Evolutionary conservation across 2,797 vertebrate species (phyloP).

Genomic region (Danio kyathit): DNA sequence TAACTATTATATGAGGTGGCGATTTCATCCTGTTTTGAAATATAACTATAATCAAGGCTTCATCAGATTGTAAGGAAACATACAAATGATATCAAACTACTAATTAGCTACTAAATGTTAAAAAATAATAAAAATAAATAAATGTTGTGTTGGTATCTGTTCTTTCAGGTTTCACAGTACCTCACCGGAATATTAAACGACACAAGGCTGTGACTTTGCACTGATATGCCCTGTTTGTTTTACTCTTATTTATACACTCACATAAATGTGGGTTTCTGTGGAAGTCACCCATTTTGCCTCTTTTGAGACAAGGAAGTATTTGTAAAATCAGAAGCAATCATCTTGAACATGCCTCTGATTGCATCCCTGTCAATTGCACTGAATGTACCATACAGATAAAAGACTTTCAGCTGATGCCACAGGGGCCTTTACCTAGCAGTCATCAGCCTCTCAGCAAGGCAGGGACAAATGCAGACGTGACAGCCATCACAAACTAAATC

Average conservation of each 20-base stretch:
- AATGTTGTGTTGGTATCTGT: neutral
- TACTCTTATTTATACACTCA: slow-evolving; percentile 55
- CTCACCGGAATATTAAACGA: slow-evolving; percentile 34
- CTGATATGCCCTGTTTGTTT: slow-evolving; percentile 49
- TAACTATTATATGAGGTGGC: too few relatives aligned
- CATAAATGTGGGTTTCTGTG: slow-evolving; percentile 43
- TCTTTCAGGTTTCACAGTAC: slow-evolving; percentile 13
- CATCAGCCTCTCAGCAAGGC: slow-evolving; percentile 58
- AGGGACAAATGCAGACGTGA: slow-evolving; percentile 63
- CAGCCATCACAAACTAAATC: slow-evolving; percentile 55
- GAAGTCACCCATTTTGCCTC: slow-evolving; percentile 41
- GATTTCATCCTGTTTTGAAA: too few relatives aligned
- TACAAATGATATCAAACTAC: too few relatives aligned
- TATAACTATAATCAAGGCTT: too few relatives aligned
- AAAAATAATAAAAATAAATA: too few relatives aligned
- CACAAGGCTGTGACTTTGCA: slow-evolving; percentile 30
- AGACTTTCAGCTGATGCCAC: slow-evolving; percentile 58
- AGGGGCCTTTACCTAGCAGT: slow-evolving; percentile 53
- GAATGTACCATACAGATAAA: slow-evolving; percentile 64
- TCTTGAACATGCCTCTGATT: slow-evolving; percentile 63
- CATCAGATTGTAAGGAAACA: too few relatives aligned
- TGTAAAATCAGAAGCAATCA: slow-evolving; percentile 63
- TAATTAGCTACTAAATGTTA: too few relatives aligned
- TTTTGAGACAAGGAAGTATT: slow-evolving; percentile 58
- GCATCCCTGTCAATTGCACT: slow-evolving; percentile 63